Conservation (phyloP, 2,113 vertebrate species). For the Pterocles gutturalis region DNA sequence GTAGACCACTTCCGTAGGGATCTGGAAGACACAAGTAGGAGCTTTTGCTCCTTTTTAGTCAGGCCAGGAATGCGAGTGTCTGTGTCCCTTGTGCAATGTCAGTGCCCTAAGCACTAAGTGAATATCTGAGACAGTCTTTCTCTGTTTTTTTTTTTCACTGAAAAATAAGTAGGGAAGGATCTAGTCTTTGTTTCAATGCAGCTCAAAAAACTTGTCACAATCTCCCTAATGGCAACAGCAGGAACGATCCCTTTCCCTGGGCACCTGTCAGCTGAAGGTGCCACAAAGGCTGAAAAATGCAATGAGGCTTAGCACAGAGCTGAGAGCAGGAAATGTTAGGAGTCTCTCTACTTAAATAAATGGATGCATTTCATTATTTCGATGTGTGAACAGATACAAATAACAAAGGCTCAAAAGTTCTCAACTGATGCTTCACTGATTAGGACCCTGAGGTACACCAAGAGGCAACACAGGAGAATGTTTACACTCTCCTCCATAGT, state of each 20-base stretch:
- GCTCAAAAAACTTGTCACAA: neutral
- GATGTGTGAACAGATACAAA: neutral
- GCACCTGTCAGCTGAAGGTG: neutral
- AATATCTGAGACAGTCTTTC: neutral
- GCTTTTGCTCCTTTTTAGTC: neutral
- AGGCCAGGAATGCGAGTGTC: neutral
- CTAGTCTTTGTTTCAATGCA: neutral
- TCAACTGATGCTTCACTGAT: neutral
- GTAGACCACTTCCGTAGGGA: neutral
- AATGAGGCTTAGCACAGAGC: neutral
- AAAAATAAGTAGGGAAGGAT: neutral
- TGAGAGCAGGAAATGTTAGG: neutral
- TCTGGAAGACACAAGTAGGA: accelerated
- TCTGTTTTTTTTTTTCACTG: neutral
- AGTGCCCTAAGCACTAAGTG: neutral
- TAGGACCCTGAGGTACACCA: neutral
- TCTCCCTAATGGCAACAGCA: neutral
- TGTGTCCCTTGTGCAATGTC: neutral
- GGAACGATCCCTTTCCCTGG: neutral
- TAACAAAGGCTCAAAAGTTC: neutral
- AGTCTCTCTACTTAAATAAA: neutral
- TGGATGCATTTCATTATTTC: neutral
- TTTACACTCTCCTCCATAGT: neutral
- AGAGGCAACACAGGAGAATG: neutral
- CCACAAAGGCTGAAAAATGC: neutral